These are phyloP conservation scores for Chloropsis cyanopogon DNA, from an alignment of 2,113 vertebrate genomes.

Conservation along the genomic window DNA sequence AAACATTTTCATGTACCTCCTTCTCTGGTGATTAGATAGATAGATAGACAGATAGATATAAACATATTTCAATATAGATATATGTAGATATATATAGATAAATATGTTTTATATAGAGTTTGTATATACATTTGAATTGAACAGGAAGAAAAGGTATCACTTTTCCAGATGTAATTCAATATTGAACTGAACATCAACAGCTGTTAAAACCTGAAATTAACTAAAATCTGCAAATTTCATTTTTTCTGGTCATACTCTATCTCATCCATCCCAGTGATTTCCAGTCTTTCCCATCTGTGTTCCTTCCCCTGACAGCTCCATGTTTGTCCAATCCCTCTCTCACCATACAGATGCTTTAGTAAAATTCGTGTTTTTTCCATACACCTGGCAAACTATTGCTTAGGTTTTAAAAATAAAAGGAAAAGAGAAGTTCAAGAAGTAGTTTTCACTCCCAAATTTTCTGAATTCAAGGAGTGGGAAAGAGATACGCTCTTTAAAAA, in stretches of 20 bases:
- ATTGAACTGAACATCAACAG: background rate
- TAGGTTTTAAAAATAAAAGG: background rate
- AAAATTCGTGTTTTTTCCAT: background rate
- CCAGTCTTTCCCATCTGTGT: background rate
- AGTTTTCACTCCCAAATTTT: background rate
- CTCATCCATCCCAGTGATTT: background rate
- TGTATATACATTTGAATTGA: background rate
- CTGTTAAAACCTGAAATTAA: background rate
- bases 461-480: background rate
- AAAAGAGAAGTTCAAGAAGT: background rate
- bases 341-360: background rate
- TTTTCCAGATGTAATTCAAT: background rate
- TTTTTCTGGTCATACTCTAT: background rate
- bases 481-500: background rate
- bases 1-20: background rate
- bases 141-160: background rate
- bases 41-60: background rate
- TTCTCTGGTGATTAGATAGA: background rate
- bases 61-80: background rate
- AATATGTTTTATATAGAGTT: background rate
- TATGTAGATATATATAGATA: background rate
- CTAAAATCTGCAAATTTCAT: background rate
- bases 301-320: background rate
- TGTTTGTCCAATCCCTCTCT: background rate
- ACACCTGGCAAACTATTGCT: background rate